A percentile compares a stretch with the other conserved stretches of the same genome.
These are phyloP conservation scores for Chaetodon auriga DNA, from an alignment of 2,113 vertebrate genomes.

Conservation along the genomic window DNA sequence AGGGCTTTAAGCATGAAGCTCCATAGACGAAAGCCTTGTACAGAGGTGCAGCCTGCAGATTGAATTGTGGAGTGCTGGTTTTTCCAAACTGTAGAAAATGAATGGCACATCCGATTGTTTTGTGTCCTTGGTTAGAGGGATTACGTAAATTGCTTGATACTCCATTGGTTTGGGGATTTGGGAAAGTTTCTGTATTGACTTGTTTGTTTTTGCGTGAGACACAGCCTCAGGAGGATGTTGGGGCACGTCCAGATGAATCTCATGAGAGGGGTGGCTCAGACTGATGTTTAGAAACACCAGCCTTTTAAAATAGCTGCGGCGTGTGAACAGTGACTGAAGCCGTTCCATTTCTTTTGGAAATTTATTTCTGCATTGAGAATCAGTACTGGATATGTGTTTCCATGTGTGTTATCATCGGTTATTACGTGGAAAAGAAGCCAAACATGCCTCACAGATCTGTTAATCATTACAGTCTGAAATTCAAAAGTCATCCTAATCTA, in stretches of 20 bases:
- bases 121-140: neutral
- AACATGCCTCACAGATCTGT: neutral
- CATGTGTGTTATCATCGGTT: neutral
- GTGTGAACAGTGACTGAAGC: neutral
- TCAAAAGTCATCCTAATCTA: constrained; percentile 11
- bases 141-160: neutral
- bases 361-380: neutral
- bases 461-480: neutral
- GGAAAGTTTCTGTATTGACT: neutral
- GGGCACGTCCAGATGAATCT: neutral
- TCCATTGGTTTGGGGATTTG: neutral
- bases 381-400: neutral
- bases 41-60: neutral
- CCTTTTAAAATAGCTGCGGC: neutral
- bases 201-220: neutral
- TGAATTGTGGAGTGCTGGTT: neutral
- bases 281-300: neutral
- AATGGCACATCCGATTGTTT: neutral
- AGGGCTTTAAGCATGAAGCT: neutral
- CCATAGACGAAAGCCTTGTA: neutral
- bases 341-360: neutral
- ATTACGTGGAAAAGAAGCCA: neutral
- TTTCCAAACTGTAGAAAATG: neutral
- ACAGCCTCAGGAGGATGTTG: neutral
- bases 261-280: too few relatives aligned